These are phyloP conservation scores for Tryphoninae sp. DNA, from an alignment of 2,888 invertebrate species.

Conservation along the genomic window DNA sequence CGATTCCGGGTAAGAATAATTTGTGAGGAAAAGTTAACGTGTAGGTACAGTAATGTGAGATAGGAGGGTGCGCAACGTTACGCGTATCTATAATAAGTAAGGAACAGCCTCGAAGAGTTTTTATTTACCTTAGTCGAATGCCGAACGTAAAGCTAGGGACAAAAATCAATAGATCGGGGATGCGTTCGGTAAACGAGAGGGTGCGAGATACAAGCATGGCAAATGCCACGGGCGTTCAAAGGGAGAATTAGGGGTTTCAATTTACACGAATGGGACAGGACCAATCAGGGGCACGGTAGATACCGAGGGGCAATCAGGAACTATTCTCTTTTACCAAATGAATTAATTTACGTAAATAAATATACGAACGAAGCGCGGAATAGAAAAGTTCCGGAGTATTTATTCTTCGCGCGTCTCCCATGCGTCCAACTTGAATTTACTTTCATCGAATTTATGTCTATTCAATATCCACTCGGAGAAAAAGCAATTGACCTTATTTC, in stretches of 20 bases:
- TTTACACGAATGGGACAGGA: neutral
- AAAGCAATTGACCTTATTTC: neutral
- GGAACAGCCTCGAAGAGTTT: neutral
- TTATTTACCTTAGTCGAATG: neutral
- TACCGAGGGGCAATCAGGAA: no score
- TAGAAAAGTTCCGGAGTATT: neutral
- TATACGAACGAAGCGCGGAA: neutral
- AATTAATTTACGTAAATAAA: neutral
- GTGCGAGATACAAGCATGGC: neutral
- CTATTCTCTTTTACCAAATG: neutral
- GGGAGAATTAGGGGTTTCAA: slow-evolving; percentile 1
- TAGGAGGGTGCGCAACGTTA: neutral
- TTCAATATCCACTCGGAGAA: neutral
- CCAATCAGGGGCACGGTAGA: neutral
- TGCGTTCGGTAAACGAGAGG: slow-evolving; percentile 2
- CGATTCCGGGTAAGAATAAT: slow-evolving; percentile 9
- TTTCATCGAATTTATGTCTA: neutral
- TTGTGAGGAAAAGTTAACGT: neutral
- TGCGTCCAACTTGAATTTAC: neutral
- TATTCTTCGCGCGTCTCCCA: neutral
- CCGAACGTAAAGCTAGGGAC: slow-evolving; percentile 26
- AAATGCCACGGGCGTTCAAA: neutral
- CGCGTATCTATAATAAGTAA: slow-evolving; percentile 5
- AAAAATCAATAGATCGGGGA: slow-evolving; percentile 30
- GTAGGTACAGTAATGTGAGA: neutral